A percentile compares a stretch with the other conserved stretches of the same genome.
These are phyloP conservation scores for Telmatherina bonti DNA, from an alignment of 2,797 vertebrate species.

Conservation along the genomic window DNA sequence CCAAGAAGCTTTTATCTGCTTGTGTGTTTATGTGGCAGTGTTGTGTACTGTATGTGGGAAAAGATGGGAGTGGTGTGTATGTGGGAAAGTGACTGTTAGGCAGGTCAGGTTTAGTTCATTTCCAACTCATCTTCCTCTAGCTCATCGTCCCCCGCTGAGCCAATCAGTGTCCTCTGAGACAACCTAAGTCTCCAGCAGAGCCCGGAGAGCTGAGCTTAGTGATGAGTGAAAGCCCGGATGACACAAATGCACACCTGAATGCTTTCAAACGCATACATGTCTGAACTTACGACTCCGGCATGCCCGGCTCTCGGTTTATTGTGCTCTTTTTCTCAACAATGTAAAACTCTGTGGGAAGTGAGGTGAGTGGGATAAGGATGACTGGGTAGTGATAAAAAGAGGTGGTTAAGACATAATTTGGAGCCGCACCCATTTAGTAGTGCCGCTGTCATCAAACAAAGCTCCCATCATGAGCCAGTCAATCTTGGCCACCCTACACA, in stretches of 20 bases:
- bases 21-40: slow-evolving; percentile 25
- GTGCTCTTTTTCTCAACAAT: slow-evolving; percentile 52
- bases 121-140: slow-evolving; percentile 72
- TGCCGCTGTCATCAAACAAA: slow-evolving; percentile 58
- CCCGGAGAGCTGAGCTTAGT: slow-evolving; percentile 55
- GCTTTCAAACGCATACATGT: slow-evolving; percentile 26
- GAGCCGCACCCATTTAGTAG: slow-evolving; percentile 54
- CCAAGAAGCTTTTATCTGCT: slow-evolving; percentile 45
- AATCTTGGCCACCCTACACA: slow-evolving; percentile 47
- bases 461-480: slow-evolving; percentile 56
- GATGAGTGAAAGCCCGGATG: slow-evolving; percentile 53
- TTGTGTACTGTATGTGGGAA: background rate
- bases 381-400: slow-evolving; percentile 75
- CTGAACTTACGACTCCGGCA: slow-evolving; percentile 26
- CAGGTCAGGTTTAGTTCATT: slow-evolving; percentile 74
- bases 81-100: slow-evolving; percentile 7
- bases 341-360: slow-evolving; percentile 40
- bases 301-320: slow-evolving; percentile 43
- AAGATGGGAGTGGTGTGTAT: background rate
- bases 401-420: slow-evolving; percentile 65
- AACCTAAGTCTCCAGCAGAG: slow-evolving; percentile 67
- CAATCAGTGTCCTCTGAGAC: slow-evolving; percentile 76
- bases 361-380: slow-evolving; percentile 62
- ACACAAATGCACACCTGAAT: slow-evolving; percentile 48
- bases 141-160: slow-evolving; percentile 68